Evolutionary conservation across 1,140 invertebrate species (phyloP).

Genomic region (Steinernema khuongi): DNA sequence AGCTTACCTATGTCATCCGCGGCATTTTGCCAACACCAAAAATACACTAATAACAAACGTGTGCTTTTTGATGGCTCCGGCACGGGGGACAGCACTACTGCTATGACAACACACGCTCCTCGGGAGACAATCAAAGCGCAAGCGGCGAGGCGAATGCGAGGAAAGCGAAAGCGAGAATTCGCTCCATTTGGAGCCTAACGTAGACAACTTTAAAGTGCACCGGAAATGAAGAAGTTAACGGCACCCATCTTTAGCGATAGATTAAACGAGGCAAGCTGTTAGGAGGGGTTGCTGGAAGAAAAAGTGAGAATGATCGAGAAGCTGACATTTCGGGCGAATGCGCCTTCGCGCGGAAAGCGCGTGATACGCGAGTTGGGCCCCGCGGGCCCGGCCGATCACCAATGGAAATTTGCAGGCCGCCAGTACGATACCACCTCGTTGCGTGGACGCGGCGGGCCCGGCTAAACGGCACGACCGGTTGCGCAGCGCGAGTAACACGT

Average conservation of each 20-base stretch:
- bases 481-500: no score
- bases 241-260: slow-evolving; percentile 24
- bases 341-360: background rate
- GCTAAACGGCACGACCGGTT: no score
- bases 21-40: background rate
- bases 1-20: background rate
- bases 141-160: no score
- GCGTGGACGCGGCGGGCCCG: no score
- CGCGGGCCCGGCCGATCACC: background rate
- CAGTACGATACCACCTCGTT: no score
- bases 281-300: background rate
- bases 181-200: background rate
- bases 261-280: slow-evolving; percentile 29
- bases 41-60: background rate
- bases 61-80: background rate
- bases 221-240: slow-evolving; percentile 6
- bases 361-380: background rate
- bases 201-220: slow-evolving; percentile 11
- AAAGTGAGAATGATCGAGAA: slow-evolving; percentile 5
- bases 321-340: background rate
- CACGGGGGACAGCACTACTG: background rate
- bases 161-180: background rate
- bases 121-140: no score
- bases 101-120: no score
- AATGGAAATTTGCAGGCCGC: no score